Base-by-base conservation (phyloP, 2,888 invertebrate species). In the Eupelmus urozonus region DNA sequence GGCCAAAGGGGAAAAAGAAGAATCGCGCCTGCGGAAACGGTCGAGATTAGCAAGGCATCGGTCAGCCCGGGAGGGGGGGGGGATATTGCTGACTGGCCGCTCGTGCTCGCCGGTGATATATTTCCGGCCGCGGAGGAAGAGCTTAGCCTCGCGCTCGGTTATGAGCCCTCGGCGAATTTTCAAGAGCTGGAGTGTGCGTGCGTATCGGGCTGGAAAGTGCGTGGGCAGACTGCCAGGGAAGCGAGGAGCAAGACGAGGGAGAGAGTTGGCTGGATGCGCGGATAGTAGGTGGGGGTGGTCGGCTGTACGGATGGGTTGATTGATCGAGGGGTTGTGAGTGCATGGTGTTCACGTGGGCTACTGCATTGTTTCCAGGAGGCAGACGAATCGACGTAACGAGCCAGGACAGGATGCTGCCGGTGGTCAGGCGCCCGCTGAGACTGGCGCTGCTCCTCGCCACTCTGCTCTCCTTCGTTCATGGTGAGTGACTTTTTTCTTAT, bases 381-480 rank as follows among this genome's bases (percentile, higher is more conserved):
- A 86, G 88, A 88, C 86, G 89, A 88, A 89, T 90, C 90, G 87
- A 90, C 89, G 90, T 90, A 90, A 89, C 89, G 88, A 85, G 88
- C 87, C 87, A 86, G 51, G 76, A 25, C 72, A 79, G 74, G 79
- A 81, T 81, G n/a, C n/a, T n/a, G n/a, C n/a, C n/a, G n/a, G n/a
- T n/a, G 81, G 76, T 77, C 62, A 63, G 53, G 18, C 70, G 67
- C 87, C 87, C 86, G 86, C 84, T 88, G 84, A 87, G 85, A 85
- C 85, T 87, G 85, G 85, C 85, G 84, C 84, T 89, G 84, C 88
- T 89, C 84, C 86, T 87, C 87, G 86, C 87, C 86, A 83, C 85
- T 84, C 86, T 89, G 85, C 85, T 88, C 62, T 76, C 76, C 86
- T 87, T 88, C 86, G 89, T 87, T 84, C 85, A 85, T 82, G 89